phyloP scores from a whole-genome alignment of 1,140 invertebrate genomes.

The Doryteuthis pealeii region DNA sequence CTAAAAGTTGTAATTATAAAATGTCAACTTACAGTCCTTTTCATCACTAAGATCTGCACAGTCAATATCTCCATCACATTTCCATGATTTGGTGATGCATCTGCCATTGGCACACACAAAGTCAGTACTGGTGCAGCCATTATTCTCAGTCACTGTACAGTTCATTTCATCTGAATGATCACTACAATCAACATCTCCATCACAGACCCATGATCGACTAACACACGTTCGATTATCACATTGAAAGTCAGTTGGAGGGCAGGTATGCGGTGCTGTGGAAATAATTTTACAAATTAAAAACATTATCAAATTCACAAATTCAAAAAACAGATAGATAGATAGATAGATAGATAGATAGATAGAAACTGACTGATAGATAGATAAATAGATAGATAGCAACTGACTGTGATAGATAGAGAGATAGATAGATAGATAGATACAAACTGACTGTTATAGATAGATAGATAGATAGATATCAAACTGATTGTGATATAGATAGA shows the following conservation, averaged over 20 bases:
- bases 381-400: not conserved
- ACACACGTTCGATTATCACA: conserved; percentile 89
- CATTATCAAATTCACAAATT: not conserved
- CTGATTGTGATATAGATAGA: not conserved
- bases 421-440: not conserved
- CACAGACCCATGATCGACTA: conserved; percentile 82
- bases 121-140: conserved; percentile 35
- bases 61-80: conserved; percentile 41
- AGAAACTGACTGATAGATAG: not conserved
- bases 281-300: not conserved
- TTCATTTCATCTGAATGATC: conserved; percentile 66
- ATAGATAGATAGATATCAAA: not conserved
- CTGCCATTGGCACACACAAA: conserved; percentile 60
- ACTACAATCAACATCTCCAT: conserved; percentile 71
- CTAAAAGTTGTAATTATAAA: too few relatives aligned
- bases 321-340: not conserved
- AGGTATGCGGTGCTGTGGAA: conserved; percentile 59
- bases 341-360: not conserved
- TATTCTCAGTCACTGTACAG: conserved; percentile 62
- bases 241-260: conserved; percentile 76
- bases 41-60: conserved; percentile 55
- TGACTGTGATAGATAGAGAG: not conserved
- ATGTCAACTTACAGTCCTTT: conserved; percentile 27
- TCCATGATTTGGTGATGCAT: conserved; percentile 35
- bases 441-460: not conserved